Base-by-base conservation (phyloP, 2,888 invertebrate genomes). In the Cephus nigrinus region DNA sequence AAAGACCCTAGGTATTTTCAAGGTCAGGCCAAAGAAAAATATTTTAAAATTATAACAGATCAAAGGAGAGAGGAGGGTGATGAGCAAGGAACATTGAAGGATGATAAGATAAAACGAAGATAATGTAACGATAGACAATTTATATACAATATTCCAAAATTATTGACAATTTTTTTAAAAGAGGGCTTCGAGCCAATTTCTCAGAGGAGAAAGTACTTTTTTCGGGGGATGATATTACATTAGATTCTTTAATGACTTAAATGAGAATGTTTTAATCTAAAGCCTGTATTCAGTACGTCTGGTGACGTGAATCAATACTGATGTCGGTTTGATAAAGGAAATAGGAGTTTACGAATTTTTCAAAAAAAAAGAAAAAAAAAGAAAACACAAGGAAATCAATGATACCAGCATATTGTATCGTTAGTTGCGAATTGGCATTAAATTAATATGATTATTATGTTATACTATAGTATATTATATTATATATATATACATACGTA, bases 401-500 rank as follows among this genome's bases (percentile, higher is more conserved):
- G 11, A 31, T 71, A 71, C 12, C 71, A 33, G 31, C 11, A 33
- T 71, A 71, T 31, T 71, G 71, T 31, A 71, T 15, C 71, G 31
- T 71, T 71, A 15, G 31, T 33, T n/a, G 71, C 12, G 71, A 71
- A 32, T 33, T 71, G 5, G 71, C 31, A 71, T 31, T 31, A 23
- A n/a, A 71, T 15, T 31, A 31, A 71, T 32, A 71, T 23, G 71
- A 71, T 32, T 12, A 71, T 71, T 71, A 32, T 32, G n/a, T 71
- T 71, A 71, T 71, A 31, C 30, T 32, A 30, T 69, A 75, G 33
- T 73, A 33, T 33, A 68, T 73, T 33, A 75, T 35, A 34, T 69
- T 33, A 75, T 33, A 15, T 31, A n/a, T 75, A 77, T 15, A 30
- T 68, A 76, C 73, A 68, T 55, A 74, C 74, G 31, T 3, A 74